Evolutionary conservation across 1,140 invertebrate species (phyloP), one percentile per base, ranked within the genome.

Genomic region (Phocides pigmalion): DNA sequence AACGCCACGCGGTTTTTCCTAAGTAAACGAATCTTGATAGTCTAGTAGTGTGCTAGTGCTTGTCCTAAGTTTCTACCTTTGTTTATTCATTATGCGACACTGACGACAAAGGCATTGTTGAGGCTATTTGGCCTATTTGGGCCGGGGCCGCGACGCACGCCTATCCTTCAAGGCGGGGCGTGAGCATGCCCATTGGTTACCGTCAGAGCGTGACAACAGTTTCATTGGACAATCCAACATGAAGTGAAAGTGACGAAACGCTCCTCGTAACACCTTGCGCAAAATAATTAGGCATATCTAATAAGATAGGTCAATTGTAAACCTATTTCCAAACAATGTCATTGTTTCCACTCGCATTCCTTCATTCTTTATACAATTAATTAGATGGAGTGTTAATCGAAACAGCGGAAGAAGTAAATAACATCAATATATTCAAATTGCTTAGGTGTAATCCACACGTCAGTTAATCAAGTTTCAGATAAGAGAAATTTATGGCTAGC

Each of bases 201-300:
- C 74, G 79, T 41, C 82, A 78, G 80, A 89, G 69, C 88, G 85
- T 90, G 86, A 88, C 88, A 81, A 81, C 79, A 78, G 72, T 82
- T 76, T 75, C 82, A 90, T 90, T 90, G 88, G 88, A 89, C 84
- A 90, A 77, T 71, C 66, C 79, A 64, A 79, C 77, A 74, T 82
- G 69, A 76, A 81, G 84, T 84, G 84, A 89, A 87, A 85, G 83
- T 87, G 80, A 87, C 75, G 76, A 82, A 59, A 78, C 63, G 63
- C 66, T 75, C 65, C 70, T 76, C 71, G 66, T 64, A 75, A 68
- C 81, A 87, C 81, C 75, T 87, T 86, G 81, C 72, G 75, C 76
- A 79, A 82, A 85, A 79, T 77, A 76, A 74, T 78, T 75, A 82
- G 28, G 54, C 62, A 81, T 66, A n/a, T n/a, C n/a, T n/a, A 53